phyloP scores from a whole-genome alignment of 1,140 invertebrate species.

The Euura lappo region DNA sequence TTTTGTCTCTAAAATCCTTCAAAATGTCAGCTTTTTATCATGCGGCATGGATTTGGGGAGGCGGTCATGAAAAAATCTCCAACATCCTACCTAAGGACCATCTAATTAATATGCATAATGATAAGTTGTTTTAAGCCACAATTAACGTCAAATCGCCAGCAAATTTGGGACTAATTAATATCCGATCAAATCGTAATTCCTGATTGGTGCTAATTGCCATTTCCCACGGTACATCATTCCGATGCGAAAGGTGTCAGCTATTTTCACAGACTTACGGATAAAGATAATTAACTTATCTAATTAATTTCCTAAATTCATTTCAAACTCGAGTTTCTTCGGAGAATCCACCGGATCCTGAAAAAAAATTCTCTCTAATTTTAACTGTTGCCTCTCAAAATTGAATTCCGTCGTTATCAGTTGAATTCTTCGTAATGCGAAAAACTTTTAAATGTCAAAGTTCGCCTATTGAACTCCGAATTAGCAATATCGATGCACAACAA shows the following conservation, averaged over 20 bases:
- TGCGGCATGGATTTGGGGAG: too few species aligned
- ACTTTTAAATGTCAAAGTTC: neutral
- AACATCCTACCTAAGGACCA: too few species aligned
- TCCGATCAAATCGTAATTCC: neutral
- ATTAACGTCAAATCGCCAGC: too few species aligned
- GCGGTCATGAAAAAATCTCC: too few species aligned
- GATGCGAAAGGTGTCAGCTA: neutral
- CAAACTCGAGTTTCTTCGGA: too few species aligned
- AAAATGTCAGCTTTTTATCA: too few species aligned
- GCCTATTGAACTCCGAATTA: neutral
- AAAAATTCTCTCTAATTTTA: too few species aligned
- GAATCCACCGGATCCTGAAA: too few species aligned
- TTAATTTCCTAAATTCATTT: too few species aligned
- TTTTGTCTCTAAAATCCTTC: too few species aligned
- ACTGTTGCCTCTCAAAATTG: neutral
- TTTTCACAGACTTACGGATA: neutral
- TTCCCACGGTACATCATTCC: neutral
- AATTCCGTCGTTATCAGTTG: neutral
- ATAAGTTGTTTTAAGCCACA: too few species aligned
- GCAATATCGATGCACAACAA: neutral
- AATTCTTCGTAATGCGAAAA: neutral
- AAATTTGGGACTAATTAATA: neutral
- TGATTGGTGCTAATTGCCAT: neutral
- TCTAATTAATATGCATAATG: too few species aligned
- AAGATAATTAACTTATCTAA: neutral